A percentile compares a stretch with the other conserved stretches of the same genome.
These are phyloP conservation scores for Notothenia rossii DNA, from an alignment of 2,113 vertebrate genomes.

Conservation along the genomic window DNA sequence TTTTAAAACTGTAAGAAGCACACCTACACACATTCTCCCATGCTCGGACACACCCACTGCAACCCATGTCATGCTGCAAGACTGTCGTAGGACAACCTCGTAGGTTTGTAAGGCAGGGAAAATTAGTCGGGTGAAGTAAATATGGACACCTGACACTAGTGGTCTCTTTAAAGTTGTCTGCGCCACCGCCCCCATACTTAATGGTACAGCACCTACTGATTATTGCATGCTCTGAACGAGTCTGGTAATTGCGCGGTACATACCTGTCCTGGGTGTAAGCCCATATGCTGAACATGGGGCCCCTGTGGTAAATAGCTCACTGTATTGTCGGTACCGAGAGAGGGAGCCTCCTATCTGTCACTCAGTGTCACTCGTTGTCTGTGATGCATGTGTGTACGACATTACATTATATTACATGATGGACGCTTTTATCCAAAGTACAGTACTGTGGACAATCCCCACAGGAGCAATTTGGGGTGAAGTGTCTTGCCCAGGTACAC, in stretches of 20 bases:
- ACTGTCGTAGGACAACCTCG: constrained; percentile 29
- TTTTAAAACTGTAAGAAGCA: constrained; percentile 70
- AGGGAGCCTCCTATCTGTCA: constrained; percentile 44
- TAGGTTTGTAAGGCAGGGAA: constrained; percentile 12
- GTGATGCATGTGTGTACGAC: background rate
- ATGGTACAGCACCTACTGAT: constrained; percentile 74
- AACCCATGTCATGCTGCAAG: constrained; percentile 7
- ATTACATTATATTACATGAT: too few species aligned
- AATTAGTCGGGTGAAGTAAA: constrained; percentile 60
- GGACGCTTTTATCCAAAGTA: too few species aligned
- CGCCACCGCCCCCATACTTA: constrained; percentile 58
- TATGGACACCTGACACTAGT: constrained; percentile 67
- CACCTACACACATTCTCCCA: constrained; percentile 81
- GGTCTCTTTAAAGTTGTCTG: constrained; percentile 66
- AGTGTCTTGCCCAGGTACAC: too few species aligned
- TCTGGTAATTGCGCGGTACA: constrained; percentile 77
- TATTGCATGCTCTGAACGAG: constrained; percentile 71
- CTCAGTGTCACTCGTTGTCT: constrained; percentile 30
- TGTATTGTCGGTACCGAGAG: constrained; percentile 32
- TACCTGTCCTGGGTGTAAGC: constrained; percentile 82
- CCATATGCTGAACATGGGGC: constrained; percentile 58
- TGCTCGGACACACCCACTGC: constrained; percentile 69
- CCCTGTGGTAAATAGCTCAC: constrained; percentile 47
- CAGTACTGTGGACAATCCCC: too few species aligned
- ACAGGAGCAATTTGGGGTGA: too few species aligned